Base-by-base conservation (phyloP, 2,888 invertebrate genomes). In the Urechis unicinctus region DNA sequence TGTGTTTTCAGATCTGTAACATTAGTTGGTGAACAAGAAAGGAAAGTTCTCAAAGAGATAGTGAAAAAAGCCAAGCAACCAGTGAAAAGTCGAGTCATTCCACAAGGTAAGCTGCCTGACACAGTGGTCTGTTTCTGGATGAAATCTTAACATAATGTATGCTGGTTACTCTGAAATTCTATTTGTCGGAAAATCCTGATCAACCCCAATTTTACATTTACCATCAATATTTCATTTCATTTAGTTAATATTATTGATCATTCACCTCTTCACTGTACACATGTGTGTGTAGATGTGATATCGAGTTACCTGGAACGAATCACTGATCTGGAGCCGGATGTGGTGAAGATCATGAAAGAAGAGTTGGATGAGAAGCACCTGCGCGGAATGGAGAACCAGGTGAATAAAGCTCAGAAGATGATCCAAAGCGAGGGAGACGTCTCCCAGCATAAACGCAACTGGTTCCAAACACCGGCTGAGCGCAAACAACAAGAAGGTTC, bases 1-100 rank as follows among this genome's bases (percentile, higher is more conserved):
- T 31, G 24, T 25, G 22, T 41, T 26, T 43, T 9, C 52, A 77
- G 80, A 57, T 92, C 97, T 0, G 91, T 98, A 4, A 94, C 95
- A 0, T 81, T 98, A 51, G 93, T 94, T 50, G 95, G 95, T 0
- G 97, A 98, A 78, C 85, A 84, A 56, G 97, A 98, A 79, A 83
- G 97, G 1, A 85, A 84, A 68, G 83, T 97, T 3, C 88, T 98
- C 24, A 95, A 95, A 78, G 88, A 90, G 52, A 88, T 98, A 22
- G 88, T 96, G 43, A 89, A 88, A 75, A 85, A 87, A 63, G 91
- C 94, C 0, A 85, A 83, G 59, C 85, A 87, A 62, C 88, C 92
- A 0, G 89, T 94, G 13, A 93, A 93, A 80, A 88, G 88, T 66
- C 81, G 96, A 22, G 84, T 90, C 13, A 87, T 96, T 68, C 90